Evolutionary conservation across 2,113 vertebrate genomes (phyloP).

Genomic region (Amazona vittata): DNA sequence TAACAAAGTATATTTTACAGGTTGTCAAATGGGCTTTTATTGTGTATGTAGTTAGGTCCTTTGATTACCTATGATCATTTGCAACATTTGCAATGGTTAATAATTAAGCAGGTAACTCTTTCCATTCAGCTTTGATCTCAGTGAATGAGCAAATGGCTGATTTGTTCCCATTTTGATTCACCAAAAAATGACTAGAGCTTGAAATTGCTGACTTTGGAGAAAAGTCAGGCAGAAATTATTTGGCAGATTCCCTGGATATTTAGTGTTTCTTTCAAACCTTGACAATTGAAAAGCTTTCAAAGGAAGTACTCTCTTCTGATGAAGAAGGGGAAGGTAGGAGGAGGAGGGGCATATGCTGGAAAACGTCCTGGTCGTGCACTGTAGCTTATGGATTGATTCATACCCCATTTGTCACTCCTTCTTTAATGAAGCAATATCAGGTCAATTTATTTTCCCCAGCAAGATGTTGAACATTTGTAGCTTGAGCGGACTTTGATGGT

Average conservation of each 20-base stretch:
- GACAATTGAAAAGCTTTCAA: neutral
- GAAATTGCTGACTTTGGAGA: neutral
- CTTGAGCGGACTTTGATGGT: neutral
- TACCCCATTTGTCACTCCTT: neutral
- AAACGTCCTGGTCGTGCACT: fast-evolving
- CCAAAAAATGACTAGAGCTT: neutral
- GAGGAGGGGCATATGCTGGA: neutral
- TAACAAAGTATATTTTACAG: neutral
- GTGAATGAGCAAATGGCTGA: neutral
- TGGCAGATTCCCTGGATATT: neutral
- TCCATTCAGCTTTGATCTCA: neutral
- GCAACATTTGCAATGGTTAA: neutral
- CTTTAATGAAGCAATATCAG: neutral
- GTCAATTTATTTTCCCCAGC: neutral
- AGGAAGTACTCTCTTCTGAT: neutral
- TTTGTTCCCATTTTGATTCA: neutral
- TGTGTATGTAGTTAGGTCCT: neutral
- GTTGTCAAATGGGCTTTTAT: neutral
- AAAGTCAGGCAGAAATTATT: neutral
- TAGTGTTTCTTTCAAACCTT: neutral
- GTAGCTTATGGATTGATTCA: neutral
- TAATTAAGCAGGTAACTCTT: neutral
- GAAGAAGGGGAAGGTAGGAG: neutral
- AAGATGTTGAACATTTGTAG: neutral
- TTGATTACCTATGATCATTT: neutral